Base-by-base conservation (phyloP, 2,888 invertebrate genomes). In the Barypeithes pellucidus region DNA sequence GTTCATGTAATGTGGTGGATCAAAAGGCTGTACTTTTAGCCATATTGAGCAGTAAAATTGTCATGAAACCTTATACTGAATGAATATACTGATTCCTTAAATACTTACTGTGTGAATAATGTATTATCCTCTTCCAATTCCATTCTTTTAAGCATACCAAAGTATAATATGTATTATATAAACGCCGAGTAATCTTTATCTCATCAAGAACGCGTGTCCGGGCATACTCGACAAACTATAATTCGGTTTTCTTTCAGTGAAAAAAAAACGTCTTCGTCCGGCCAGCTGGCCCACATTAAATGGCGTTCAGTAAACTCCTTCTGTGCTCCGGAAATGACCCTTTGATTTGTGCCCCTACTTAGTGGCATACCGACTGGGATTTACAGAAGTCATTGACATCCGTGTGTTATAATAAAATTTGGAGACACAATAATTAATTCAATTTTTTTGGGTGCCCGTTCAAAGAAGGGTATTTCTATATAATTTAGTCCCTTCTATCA, bases 261-360 rank as follows among this genome's bases (percentile, higher is more conserved):
- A n/a, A 29, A 63, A 63, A 68, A 68, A 68, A 54, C 43, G 36
- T 47, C 70, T 52, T 69, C 73, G 74, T 71, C 74, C 74, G 74
- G 74, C 74, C 74, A 74, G 74, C 61, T 74, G 74, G 74, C 14
- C 61, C 65, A 62, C 59, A 69, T 73, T 68, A 68, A 73, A 68
- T 62, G 50, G 62, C 68, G 39, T 68, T 45, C 61, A 67, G 67
- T 60, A 60, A 39, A 68, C 68, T 68, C 50, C 20, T 41, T 59
- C 20, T 57, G 52, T 61, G 72, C 60, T 68, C 73, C 73, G 73
- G 73, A 73, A 73, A 59, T 73, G 73, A 70, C 74, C 74, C 74
- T 74, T 71, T 74, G 62, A 67, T 70, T 73, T 60, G 59, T 43
- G 50, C 54, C 54, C 69, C 41, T 57, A 2, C 39, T 39, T 39